Conservation (phyloP, 2,113 vertebrate genomes). For the Sylvilagus bachmani region DNA sequence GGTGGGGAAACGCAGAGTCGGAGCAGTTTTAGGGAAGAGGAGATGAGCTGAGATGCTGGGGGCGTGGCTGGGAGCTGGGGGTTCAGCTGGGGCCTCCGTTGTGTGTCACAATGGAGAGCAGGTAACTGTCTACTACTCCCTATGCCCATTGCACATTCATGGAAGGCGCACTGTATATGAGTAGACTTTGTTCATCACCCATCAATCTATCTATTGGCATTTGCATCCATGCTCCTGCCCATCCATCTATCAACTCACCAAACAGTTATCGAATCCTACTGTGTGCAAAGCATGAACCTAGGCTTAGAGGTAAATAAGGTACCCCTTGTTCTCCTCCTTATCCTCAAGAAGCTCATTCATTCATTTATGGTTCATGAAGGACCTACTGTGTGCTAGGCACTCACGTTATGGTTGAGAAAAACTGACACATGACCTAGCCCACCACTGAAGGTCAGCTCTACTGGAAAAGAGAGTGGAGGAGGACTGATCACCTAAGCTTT, state of each 20-base stretch:
- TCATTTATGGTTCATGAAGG: not conserved
- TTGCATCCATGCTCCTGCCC: not conserved
- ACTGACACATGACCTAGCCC: not conserved
- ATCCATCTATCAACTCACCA: not conserved
- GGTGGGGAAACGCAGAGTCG: slow-evolving; percentile 64
- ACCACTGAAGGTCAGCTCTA: not conserved
- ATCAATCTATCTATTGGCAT: not conserved
- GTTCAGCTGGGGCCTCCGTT: not conserved
- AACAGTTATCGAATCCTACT: not conserved
- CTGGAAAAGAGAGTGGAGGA: not conserved
- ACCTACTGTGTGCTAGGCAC: no score
- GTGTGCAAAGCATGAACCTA: not conserved
- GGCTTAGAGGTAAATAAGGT: not conserved
- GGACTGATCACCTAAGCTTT: not conserved
- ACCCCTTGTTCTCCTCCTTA: not conserved
- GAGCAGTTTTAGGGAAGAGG: slow-evolving; percentile 35
- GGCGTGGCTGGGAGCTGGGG: not conserved
- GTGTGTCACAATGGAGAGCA: rapidly evolving
- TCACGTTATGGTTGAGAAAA: not conserved
- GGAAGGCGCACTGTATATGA: rapidly evolving
- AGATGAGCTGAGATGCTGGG: not conserved
- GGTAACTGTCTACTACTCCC: rapidly evolving
- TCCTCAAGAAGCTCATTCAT: not conserved
- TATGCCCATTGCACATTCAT: no score
- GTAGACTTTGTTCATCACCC: not conserved